phyloP scores from a whole-genome alignment of 2,797 vertebrate species.

The Myotis findleyi region DNA sequence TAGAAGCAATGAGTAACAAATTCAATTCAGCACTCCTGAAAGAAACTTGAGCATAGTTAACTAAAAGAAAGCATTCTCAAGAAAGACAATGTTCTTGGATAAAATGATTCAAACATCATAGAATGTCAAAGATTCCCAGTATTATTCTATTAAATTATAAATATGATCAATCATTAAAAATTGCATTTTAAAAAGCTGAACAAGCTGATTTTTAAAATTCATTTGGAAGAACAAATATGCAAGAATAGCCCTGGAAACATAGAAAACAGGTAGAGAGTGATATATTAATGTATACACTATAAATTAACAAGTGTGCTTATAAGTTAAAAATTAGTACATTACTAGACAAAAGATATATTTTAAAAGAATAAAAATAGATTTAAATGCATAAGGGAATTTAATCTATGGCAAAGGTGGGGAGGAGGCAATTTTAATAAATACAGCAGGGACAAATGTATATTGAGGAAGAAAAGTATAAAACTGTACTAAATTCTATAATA shows the following conservation, averaged over 20 bases:
- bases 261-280: fast-evolving
- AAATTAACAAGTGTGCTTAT: neutral
- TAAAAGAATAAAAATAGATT: neutral
- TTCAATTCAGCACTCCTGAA: neutral
- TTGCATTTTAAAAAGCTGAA: neutral
- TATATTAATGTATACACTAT: neutral
- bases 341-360: neutral
- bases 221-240: neutral
- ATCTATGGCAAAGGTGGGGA: neutral
- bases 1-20: neutral
- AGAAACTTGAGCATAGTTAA: neutral
- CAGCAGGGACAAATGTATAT: neutral
- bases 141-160: neutral
- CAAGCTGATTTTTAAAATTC: neutral
- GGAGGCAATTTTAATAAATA: neutral
- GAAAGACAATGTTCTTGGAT: neutral
- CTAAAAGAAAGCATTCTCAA: neutral
- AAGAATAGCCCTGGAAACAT: neutral
- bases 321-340: neutral
- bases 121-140: neutral
- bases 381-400: neutral
- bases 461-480: neutral
- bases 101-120: neutral
- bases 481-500: neutral
- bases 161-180: neutral